Percentiles rank a stretch among this genome's conserved stretches.
phyloP scores from a whole-genome alignment of 1,140 invertebrate species.

The Andrena cerasifolii region DNA sequence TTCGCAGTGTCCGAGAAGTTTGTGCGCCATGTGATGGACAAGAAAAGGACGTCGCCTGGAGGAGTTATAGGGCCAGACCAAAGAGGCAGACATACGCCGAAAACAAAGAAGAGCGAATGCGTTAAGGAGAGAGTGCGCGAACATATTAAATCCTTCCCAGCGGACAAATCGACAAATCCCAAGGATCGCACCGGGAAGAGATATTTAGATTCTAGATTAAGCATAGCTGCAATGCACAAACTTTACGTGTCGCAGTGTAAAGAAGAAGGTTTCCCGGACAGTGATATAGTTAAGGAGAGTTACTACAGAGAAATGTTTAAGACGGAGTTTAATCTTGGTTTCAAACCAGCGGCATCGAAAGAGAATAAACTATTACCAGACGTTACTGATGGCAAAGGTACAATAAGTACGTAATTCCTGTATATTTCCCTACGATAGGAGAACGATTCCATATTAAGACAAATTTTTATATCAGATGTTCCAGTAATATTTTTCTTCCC shows the following conservation, averaged over 20 bases:
- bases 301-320: slow-evolving; percentile 72
- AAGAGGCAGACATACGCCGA: slow-evolving; percentile 64
- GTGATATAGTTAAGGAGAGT: slow-evolving; percentile 67
- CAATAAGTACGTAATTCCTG: too few species aligned
- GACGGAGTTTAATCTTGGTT: slow-evolving; percentile 68
- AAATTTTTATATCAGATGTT: background rate
- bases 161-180: slow-evolving; percentile 49
- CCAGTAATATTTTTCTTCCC: background rate
- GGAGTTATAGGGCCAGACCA: slow-evolving; percentile 65
- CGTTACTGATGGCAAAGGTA: too few species aligned
- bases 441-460: background rate
- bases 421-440: too few species aligned
- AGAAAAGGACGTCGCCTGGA: slow-evolving; percentile 62
- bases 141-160: slow-evolving; percentile 65
- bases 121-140: slow-evolving; percentile 63
- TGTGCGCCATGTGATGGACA: slow-evolving; percentile 67
- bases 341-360: slow-evolving; percentile 50
- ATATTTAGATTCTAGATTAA: slow-evolving; percentile 63
- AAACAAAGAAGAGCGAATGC: slow-evolving; percentile 67
- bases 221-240: slow-evolving; percentile 67
- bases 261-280: slow-evolving; percentile 56
- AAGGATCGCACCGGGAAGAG: slow-evolving; percentile 50
- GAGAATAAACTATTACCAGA: slow-evolving; percentile 19
- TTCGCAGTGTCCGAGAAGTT: slow-evolving; percentile 70
- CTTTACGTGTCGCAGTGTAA: slow-evolving; percentile 64